Evolutionary conservation across 2,797 vertebrate species (phyloP), one percentile per base, ranked within the genome.

Genomic region (Rhinogobio ventralis): DNA sequence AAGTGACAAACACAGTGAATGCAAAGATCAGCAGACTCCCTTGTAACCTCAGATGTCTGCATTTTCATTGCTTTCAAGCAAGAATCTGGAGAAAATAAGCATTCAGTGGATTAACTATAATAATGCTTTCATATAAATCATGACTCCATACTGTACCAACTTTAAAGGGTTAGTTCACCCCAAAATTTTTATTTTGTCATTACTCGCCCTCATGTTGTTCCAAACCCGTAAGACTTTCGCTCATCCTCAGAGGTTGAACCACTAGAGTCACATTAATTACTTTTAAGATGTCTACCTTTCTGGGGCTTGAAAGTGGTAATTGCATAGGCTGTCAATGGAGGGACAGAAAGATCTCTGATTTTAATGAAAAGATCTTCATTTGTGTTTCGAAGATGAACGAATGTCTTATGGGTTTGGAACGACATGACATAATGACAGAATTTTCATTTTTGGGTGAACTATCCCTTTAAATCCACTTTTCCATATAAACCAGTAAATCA

Each of bases 1-100:
- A 51, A 14, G 30, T 83, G 81, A 53, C 57, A 83, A 74, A 81
- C 36, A 73, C 67, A 13, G 55, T 68, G 78, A 91, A 92, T 90
- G 55, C 45, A 64, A 67, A 69, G 67, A 88, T 67, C 72, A 76
- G 67, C 25, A 87, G 74, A 62, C 71, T 75, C 86, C 55, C 75
- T 46, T 49, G 11, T 74, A 74, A n/a, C n/a, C n/a, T n/a, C n/a
- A n/a, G n/a, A 74, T 30, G 20, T 77, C 64, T 57, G 73, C 81
- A 51, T 77, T 67, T 79, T 67, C 5, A 46, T 30, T 67, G 15
- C 7, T 67, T 67, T 68, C 20, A 83, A 55, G 23, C 23, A n/a
- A 68, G 36, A 45, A 19, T 67, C 72, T 57, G 14, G 9, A 78
- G 33, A 39, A 78, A 84, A 84, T 45, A 30, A 6, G 2, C 10